Evolutionary conservation across 2,797 vertebrate species (phyloP).

Genomic region (Molossus molossus): DNA sequence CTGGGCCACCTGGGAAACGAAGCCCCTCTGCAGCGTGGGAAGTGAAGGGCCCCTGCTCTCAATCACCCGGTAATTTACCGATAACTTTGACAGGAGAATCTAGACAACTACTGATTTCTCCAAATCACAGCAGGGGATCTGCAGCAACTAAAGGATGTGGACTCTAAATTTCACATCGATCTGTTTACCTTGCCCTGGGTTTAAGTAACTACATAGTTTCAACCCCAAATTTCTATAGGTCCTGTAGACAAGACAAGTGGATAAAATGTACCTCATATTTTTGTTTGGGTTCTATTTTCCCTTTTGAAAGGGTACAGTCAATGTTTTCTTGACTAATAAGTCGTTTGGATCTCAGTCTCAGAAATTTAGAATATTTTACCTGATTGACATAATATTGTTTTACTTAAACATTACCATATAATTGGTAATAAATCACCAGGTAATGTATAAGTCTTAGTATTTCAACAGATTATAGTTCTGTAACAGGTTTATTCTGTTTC

Average conservation of each 20-base stretch:
- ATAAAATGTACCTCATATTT: not conserved
- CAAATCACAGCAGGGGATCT: not conserved
- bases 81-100: not conserved
- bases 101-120: not conserved
- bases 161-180: not conserved
- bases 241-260: not conserved
- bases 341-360: not conserved
- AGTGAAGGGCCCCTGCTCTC: not conserved
- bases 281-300: not conserved
- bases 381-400: constrained; percentile 25
- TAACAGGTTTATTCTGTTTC: constrained; percentile 27
- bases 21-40: not conserved
- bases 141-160: not conserved
- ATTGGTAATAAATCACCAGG: not conserved
- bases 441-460: constrained; percentile 55
- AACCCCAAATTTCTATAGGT: not conserved
- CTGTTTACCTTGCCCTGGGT: not conserved
- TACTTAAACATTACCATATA: constrained; percentile 55
- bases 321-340: not conserved
- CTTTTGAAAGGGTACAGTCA: not conserved
- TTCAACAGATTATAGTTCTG: constrained; percentile 39
- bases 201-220: not conserved
- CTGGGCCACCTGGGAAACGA: not conserved
- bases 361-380: constrained; percentile 18
- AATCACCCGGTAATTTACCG: not conserved